Evolutionary conservation across 2,888 invertebrate species (phyloP).

Genomic region (Ophion slaviceki): DNA sequence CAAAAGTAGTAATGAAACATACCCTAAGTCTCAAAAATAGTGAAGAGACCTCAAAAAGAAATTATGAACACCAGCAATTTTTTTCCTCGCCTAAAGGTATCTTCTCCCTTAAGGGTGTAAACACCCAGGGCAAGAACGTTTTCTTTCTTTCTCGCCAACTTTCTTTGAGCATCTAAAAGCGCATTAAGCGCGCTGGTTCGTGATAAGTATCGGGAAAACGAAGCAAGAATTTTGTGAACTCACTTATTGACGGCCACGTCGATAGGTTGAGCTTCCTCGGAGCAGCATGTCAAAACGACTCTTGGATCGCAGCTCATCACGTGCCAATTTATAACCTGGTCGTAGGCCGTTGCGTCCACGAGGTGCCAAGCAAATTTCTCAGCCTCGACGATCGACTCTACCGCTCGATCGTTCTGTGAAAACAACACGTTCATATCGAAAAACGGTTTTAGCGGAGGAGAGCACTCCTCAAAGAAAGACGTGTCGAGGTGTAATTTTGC

Average conservation of each 20-base stretch:
- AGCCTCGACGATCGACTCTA: conserved; percentile 85
- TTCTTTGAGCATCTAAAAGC: no score
- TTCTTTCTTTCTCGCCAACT: no score
- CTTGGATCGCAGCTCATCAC: conserved; percentile 89
- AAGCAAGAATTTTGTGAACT: conserved; percentile 47
- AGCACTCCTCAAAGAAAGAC: no score
- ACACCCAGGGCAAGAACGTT: no score
- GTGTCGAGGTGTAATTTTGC: no score
- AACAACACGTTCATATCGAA: neutral
- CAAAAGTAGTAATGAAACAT: no score
- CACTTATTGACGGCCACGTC: conserved; percentile 87
- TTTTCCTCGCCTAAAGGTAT: no score
- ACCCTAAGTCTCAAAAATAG: no score
- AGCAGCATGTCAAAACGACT: conserved; percentile 85
- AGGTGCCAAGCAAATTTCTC: conserved; percentile 88
- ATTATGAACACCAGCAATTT: no score
- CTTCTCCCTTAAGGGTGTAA: no score
- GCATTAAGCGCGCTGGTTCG: neutral
- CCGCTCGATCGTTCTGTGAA: conserved; percentile 83
- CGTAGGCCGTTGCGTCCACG: conserved; percentile 86
- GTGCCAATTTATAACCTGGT: conserved; percentile 90
- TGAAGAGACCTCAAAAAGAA: no score
- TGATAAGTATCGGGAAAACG: neutral
- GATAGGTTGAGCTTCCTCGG: conserved; percentile 84
- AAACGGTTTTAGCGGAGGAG: no score